phyloP scores from a whole-genome alignment of 2,888 invertebrate genomes.

The Idaea dimidiata region DNA sequence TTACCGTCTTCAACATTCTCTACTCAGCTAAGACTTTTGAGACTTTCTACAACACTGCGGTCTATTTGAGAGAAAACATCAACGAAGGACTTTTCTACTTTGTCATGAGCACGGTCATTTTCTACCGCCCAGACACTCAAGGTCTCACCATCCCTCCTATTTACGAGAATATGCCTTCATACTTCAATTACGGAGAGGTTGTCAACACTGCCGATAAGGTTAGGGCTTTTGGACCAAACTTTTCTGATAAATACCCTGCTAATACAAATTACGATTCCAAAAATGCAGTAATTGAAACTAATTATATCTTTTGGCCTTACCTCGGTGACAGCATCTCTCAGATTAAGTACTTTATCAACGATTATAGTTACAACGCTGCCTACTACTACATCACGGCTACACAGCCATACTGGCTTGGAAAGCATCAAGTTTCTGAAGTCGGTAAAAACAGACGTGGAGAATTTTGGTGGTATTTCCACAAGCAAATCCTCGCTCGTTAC shows the following conservation, averaged over 20 bases:
- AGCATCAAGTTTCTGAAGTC: slow-evolving; percentile 72
- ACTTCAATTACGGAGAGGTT: slow-evolving; percentile 85
- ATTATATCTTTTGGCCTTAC: slow-evolving; percentile 81
- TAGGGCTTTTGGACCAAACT: slow-evolving; percentile 58
- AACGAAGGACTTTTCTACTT: slow-evolving; percentile 87
- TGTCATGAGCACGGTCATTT: slow-evolving; percentile 82
- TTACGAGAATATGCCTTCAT: slow-evolving; percentile 87
- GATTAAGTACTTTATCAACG: slow-evolving; percentile 86
- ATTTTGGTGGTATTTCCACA: slow-evolving; percentile 59
- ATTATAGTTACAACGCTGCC: slow-evolving; percentile 83
- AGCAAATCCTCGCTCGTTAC: slow-evolving; percentile 86
- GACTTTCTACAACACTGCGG: slow-evolving; percentile 85
- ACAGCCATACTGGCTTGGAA: slow-evolving; percentile 84
- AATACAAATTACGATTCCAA: slow-evolving; percentile 58
- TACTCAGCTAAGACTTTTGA: slow-evolving; percentile 86
- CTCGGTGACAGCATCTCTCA: slow-evolving; percentile 76
- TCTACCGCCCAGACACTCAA: slow-evolving; percentile 83
- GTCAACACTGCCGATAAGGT: slow-evolving; percentile 84
- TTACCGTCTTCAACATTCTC: slow-evolving; percentile 84
- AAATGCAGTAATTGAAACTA: slow-evolving; percentile 79
- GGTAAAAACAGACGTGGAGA: slow-evolving; percentile 25
- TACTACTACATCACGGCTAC: slow-evolving; percentile 83
- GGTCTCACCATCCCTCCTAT: slow-evolving; percentile 85
- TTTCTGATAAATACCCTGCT: slow-evolving; percentile 50
- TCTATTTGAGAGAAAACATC: slow-evolving; percentile 83